A percentile compares a stretch with the other conserved stretches of the same genome.
Evolutionary conservation across 2,797 vertebrate genomes (phyloP).

Genomic region (Danio kyathit): DNA sequence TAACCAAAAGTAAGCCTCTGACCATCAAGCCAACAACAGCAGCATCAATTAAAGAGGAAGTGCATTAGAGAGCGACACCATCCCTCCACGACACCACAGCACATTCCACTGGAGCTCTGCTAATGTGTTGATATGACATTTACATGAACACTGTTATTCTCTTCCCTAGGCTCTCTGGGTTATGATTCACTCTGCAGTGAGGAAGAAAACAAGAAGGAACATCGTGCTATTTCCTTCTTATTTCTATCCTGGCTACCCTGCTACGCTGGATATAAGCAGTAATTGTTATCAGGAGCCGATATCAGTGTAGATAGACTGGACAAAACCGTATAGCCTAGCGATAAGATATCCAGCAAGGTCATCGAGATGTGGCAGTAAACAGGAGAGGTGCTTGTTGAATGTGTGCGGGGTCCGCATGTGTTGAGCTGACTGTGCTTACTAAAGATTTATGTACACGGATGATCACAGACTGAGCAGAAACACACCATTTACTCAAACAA

Average conservation of each 20-base stretch:
- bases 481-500: constrained; percentile 74
- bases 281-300: constrained; percentile 56
- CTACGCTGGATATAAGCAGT: constrained; percentile 40
- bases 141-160: constrained; percentile 29
- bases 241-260: constrained; percentile 33
- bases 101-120: constrained; percentile 1
- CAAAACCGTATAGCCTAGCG: constrained; percentile 8
- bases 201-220: constrained; percentile 9
- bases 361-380: constrained; percentile 21
- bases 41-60: constrained; percentile 48
- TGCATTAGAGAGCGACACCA: constrained; percentile 35
- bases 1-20: constrained; percentile 62
- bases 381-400: constrained; percentile 71
- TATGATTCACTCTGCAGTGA: constrained; percentile 16
- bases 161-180: not conserved
- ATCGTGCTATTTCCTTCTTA: constrained; percentile 4
- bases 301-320: constrained; percentile 46
- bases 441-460: constrained; percentile 77
- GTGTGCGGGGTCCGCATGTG: constrained; percentile 58
- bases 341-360: constrained; percentile 48
- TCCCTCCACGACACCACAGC: constrained; percentile 6
- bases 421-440: constrained; percentile 73
- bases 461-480: constrained; percentile 73
- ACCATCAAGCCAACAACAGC: constrained; percentile 45
- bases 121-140: constrained; percentile 37